phyloP scores from a whole-genome alignment of 2,113 vertebrate genomes.

The Chinchilla lanigera region DNA sequence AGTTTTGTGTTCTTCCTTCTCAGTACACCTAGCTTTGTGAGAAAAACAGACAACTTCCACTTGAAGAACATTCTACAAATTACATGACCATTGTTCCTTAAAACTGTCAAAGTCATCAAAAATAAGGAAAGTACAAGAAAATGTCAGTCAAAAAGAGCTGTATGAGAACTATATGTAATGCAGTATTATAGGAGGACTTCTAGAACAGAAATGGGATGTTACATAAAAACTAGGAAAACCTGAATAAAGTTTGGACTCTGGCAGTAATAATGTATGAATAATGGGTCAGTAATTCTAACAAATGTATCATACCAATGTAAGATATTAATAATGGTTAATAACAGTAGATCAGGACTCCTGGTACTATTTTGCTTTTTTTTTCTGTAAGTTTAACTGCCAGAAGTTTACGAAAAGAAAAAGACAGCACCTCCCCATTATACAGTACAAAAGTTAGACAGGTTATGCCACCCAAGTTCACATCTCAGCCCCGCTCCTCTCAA shows the following conservation, averaged over 20 bases:
- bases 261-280: neutral
- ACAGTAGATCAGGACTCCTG: neutral
- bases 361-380: neutral
- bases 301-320: neutral
- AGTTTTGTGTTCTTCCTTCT: neutral
- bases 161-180: neutral
- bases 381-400: neutral
- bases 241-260: neutral
- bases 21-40: neutral
- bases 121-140: neutral
- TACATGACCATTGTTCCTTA: neutral
- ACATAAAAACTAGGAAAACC: neutral
- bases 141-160: neutral
- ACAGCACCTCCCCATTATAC: neutral
- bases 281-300: neutral
- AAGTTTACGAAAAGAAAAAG: slow-evolving; percentile 10
- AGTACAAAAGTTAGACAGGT: neutral
- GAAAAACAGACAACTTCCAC: slow-evolving; percentile 22
- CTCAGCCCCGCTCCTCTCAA: neutral
- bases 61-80: slow-evolving; percentile 10
- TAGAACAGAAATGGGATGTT: neutral
- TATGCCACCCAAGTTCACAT: neutral
- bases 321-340: neutral
- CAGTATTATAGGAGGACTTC: neutral
- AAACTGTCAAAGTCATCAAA: neutral